phyloP scores from a whole-genome alignment of 2,888 invertebrate genomes.

The Meteorus cinctellus region DNA sequence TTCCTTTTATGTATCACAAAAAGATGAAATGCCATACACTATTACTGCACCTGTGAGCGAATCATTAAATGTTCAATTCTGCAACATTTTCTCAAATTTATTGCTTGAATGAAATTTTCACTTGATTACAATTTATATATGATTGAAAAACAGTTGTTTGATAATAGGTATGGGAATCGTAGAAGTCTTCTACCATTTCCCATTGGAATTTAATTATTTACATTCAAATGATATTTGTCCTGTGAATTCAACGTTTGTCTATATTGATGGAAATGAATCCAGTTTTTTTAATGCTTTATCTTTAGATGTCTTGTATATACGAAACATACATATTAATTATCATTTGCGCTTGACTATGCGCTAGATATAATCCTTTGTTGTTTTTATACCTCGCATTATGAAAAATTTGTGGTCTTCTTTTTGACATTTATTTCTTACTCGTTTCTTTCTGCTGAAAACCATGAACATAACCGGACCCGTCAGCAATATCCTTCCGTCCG shows the following conservation, averaged over 20 bases:
- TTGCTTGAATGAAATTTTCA: neutral
- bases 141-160: too few relatives aligned
- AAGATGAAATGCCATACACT: neutral
- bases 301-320: neutral
- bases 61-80: neutral
- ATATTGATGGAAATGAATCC: neutral
- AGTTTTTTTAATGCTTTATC: too few relatives aligned
- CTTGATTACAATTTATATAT: neutral
- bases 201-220: neutral
- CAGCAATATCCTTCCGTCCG: slow-evolving; percentile 85
- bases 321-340: neutral
- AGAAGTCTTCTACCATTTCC: too few relatives aligned
- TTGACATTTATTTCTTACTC: slow-evolving; percentile 73
- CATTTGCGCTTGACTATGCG: neutral
- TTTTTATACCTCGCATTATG: neutral
- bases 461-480: slow-evolving; percentile 86
- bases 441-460: slow-evolving; percentile 90
- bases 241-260: neutral
- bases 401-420: slow-evolving; percentile 40
- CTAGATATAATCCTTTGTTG: neutral
- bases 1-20: neutral
- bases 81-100: neutral
- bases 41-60: neutral
- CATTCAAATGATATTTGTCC: neutral
- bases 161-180: too few relatives aligned